Evolutionary conservation across 2,888 invertebrate species (phyloP), one percentile per base, ranked within the genome.

Genomic region (Hirtodrosophila alboralis): DNA sequence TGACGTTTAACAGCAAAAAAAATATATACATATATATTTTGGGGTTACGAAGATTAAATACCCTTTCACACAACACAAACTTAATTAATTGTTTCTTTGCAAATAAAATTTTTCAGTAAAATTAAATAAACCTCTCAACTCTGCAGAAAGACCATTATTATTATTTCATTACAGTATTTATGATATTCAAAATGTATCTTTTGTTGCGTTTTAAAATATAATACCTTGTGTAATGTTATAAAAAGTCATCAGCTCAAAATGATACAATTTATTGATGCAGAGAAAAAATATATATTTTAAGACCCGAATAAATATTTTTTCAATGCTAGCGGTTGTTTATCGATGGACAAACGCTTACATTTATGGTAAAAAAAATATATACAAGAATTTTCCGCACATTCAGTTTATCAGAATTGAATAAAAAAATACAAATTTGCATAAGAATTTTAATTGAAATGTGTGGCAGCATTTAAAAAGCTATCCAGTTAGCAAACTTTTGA

Each of bases 401-500:
- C 31, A 27, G 8, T n/a, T 18, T 18, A 13, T 7, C n/a, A 43
- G 58, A 65, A 47, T 47, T 57, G 36, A 66, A 43, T 33, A 10
- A 12, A 16, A n/a, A 10, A 60, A 16, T 37, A 6, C 21, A 16
- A 6, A 27, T 8, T 33, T 30, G 6, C 7, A 12, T 14, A 12
- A 3, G 2, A 8, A 41, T 30, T 51, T 33, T 12, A 28, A 41
- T 10, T 12, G 21, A 23, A 12, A 27, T 10, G 10, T 47, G 8
- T 37, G 13, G 13, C 12, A 12, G 28, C 21, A 28, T 41, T 28
- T 13, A 7, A 18, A 27, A 14, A 23, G 2, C 8, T 23, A 47
- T 53, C 47, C 33, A 28, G 8, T 3, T 23, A 2, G 5, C 8
- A 23, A 23, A 8, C 23, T 23, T 26, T 18, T n/a, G 13, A 4